These are phyloP conservation scores for Chamaea fasciata DNA, from an alignment of 2,113 vertebrate genomes.

Conservation along the genomic window DNA sequence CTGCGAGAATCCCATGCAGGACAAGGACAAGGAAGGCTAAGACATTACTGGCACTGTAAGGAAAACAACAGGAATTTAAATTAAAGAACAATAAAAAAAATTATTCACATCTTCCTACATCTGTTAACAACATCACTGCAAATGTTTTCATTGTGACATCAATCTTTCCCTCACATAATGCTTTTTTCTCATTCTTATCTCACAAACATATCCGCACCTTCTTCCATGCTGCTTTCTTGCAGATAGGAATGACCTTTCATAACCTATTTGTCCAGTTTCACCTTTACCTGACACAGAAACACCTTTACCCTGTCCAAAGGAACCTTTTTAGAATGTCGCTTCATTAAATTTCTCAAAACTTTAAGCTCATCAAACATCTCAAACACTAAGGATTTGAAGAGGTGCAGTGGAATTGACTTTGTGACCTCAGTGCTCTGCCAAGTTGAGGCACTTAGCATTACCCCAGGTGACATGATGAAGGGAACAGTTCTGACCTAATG, in stretches of 20 bases:
- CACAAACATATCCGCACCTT: neutral
- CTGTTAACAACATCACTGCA: conserved; percentile 40
- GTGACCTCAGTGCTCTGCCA: neutral
- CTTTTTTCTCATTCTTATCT: conserved; percentile 27
- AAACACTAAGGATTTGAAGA: neutral
- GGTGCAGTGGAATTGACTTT: neutral
- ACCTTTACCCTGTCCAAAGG: neutral
- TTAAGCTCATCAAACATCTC: neutral
- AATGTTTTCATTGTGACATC: conserved; percentile 42
- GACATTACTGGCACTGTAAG: conserved; percentile 20
- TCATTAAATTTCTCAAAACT: neutral
- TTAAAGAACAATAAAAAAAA: conserved; percentile 17
- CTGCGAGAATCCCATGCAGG: neutral
- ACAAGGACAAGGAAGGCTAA: neutral
- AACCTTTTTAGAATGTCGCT: neutral
- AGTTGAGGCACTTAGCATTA: neutral
- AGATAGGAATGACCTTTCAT: neutral
- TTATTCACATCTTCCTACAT: conserved; percentile 32
- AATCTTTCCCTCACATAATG: conserved; percentile 1
- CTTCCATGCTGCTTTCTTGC: neutral
- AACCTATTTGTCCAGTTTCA: neutral
- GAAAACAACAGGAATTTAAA: conserved; percentile 39
- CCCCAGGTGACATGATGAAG: neutral
- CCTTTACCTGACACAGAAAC: neutral
- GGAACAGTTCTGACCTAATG: neutral